Base-by-base conservation (phyloP, 2,888 invertebrate genomes). In the Andrena dorsata region DNA sequence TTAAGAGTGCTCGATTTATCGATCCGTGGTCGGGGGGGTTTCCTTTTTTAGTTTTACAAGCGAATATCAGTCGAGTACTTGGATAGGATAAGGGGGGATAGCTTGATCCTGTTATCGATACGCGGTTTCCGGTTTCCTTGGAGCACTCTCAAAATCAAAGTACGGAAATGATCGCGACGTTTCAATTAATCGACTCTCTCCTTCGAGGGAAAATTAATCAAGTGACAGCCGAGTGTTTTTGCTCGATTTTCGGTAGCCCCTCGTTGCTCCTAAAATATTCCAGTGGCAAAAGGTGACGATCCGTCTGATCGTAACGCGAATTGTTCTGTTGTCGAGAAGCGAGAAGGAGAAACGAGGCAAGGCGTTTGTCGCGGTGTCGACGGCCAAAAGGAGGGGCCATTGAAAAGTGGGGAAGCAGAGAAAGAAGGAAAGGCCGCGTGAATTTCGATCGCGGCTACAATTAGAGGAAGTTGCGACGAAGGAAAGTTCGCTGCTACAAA, bases 151-250 rank as follows among this genome's bases (percentile, higher is more conserved):
- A 66, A 61, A 69, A 49, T 56, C 30, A 16, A 35, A 58, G 35
- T 72, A 66, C 13, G 30, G 71, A 66, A 65, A 4, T 51, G 51
- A 41, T 41, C 60, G 32, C n/a, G 78, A 28, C 23, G 56, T 56
- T 23, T 56, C 56, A 4, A 26, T 66, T 61, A 47, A 77, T 80
- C 65, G 77, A 16, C 28, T 41, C 69, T 69, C 49, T 49, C 60
- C 68, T 65, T 58, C 30, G 35, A 16, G 20, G 16, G n/a, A 49
- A 13, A 51, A 47, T 53, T 23, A n/a, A 41, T 28, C 10, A 32
- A 70, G 16, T n/a, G 10, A 10, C 49, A 26, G 65, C 16, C 63
- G 2, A 10, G n/a, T n/a, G n/a, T n/a, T n/a, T n/a, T n/a, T n/a
- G n/a, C n/a, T n/a, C n/a, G n/a, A n/a, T n/a, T 56, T 32, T 68